These are phyloP conservation scores for Diachasmimorpha longicaudata DNA, from an alignment of 1,140 invertebrate genomes.

Conservation along the genomic window DNA sequence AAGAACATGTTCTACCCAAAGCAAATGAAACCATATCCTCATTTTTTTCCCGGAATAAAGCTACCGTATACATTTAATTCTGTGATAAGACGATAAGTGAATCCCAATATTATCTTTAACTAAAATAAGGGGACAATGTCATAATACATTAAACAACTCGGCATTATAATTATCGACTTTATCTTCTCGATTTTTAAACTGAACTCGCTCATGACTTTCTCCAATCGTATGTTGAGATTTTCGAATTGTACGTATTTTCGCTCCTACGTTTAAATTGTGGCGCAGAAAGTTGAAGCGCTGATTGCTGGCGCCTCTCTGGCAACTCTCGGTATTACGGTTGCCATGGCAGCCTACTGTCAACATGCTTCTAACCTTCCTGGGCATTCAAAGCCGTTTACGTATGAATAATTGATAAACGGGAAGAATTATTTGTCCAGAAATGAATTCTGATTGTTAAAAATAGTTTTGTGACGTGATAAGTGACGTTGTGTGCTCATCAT, in stretches of 20 bases:
- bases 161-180: background rate
- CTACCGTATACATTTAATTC: background rate
- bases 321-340: background rate
- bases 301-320: background rate
- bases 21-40: too few species aligned
- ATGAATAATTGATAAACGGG: background rate
- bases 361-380: background rate
- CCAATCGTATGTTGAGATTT: too few species aligned
- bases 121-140: background rate
- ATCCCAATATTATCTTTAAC: background rate
- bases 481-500: background rate
- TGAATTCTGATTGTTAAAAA: background rate
- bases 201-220: too few species aligned
- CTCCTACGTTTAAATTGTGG: background rate
- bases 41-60: background rate
- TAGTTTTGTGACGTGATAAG: background rate
- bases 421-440: background rate
- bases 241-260: background rate
- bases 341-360: background rate
- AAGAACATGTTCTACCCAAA: too few species aligned
- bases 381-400: background rate
- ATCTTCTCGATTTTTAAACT: background rate
- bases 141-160: background rate
- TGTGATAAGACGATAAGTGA: background rate
- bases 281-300: background rate